Evolutionary conservation across 2,113 vertebrate species (phyloP).

Genomic region (Eira barbara): DNA sequence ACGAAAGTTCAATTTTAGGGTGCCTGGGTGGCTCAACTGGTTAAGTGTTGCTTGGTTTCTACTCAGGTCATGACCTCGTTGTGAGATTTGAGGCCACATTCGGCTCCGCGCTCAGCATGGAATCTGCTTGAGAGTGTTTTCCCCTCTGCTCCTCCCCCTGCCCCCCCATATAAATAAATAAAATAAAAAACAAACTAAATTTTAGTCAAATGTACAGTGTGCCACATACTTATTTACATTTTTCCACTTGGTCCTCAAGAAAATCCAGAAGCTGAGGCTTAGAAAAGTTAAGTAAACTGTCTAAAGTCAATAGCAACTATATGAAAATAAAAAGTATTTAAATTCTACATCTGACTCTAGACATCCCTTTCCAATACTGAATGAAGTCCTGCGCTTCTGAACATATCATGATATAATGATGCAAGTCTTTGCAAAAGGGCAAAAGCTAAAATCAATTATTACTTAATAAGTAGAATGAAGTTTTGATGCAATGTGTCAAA

Average conservation of each 20-base stretch:
- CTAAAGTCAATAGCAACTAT: conserved; percentile 1
- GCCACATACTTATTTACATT: neutral
- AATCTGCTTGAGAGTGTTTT: too few relatives aligned
- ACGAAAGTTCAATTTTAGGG: neutral
- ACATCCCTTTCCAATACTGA: neutral
- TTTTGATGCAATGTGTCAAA: neutral
- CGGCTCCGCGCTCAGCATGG: too few relatives aligned
- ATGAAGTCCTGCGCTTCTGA: neutral
- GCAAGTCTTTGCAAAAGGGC: neutral
- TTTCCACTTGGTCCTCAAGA: neutral
- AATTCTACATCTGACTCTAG: neutral
- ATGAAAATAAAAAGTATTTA: neutral
- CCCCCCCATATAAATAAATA: too few relatives aligned
- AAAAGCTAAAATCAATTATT: conserved; percentile 34
- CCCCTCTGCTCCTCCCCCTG: too few relatives aligned
- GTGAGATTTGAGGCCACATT: too few relatives aligned
- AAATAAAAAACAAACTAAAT: neutral
- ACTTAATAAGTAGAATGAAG: neutral
- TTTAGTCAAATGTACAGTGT: neutral
- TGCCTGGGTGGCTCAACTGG: too few relatives aligned
- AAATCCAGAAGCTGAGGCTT: neutral
- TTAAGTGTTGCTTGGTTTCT: too few relatives aligned
- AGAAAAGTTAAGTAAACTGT: conserved; percentile 25
- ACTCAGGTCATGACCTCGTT: too few relatives aligned
- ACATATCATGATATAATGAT: neutral